Evolutionary conservation across 2,113 vertebrate genomes (phyloP), one percentile per base, ranked within the genome.

Genomic region (Murina feae): DNA sequence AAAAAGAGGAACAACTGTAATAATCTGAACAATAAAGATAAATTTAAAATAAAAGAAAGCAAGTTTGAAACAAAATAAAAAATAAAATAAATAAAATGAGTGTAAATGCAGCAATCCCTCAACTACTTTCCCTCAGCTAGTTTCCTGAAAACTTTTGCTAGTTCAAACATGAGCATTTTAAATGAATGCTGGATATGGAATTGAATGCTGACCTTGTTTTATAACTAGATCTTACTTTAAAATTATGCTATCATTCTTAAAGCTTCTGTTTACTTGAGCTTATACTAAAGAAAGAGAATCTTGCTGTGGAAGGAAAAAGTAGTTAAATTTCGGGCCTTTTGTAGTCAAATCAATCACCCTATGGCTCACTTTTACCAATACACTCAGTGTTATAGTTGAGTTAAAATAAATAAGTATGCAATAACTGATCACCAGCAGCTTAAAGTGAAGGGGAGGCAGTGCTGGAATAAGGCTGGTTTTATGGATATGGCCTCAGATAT

Each of bases 141-240:
- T 81, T 93, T 28, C 17, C n/a, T 60, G 47, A 86, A 90, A 85
- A 66, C 16, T 86, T 93, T 83, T 76, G 23, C 82, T 90, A 65
- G 35, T 82, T 93, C 83, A 93, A 91, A 93, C n/a, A 75, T 49
- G 37, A 90, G 51, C 42, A 51, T 63, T 76, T 68, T 82, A 53
- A 90, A 47, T 37, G 30, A 51, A 75, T 32, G 16, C 55, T 51
- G 75, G 47, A 74, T 82, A 78, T 1, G 39, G 35, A 16, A 16
- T 32, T 80, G 80, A 85, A 79, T 80, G 9, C n/a, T 81, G 1
- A 79, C 79, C 21, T 84, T 92, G 51, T 39, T 75, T 92, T 55
- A 71, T 78, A 83, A 93, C 44, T 95, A 72, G 69, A 78, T 90
- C 63, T 92, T 69, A 90, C 32, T 58, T 96, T 68, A 94, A 55